Percentiles rank a stretch among this genome's conserved stretches.
These are phyloP conservation scores for Rhinolophus sinicus DNA, from an alignment of 2,113 vertebrate species.

Conservation along the genomic window DNA sequence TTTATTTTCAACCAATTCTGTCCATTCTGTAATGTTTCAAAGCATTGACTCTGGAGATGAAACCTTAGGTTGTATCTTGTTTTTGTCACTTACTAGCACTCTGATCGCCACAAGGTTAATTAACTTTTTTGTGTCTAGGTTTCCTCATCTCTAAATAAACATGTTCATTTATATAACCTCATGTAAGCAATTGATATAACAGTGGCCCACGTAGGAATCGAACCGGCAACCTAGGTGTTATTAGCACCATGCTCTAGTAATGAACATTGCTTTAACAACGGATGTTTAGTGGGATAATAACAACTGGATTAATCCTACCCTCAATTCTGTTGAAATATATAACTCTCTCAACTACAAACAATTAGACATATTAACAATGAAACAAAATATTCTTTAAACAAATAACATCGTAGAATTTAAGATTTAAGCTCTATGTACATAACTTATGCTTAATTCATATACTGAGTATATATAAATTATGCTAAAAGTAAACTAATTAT, in stretches of 20 bases:
- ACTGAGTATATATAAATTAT: background rate
- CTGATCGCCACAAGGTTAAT: background rate
- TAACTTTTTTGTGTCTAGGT: background rate
- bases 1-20: background rate
- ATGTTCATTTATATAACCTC: background rate
- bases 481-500: background rate
- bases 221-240: too few species aligned
- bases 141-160: constrained; percentile 23
- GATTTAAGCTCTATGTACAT: background rate
- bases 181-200: background rate
- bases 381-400: background rate
- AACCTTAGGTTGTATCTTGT: background rate
- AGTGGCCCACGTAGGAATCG: too few species aligned
- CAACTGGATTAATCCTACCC: background rate
- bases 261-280: background rate
- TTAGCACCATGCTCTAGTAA: background rate
- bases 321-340: background rate
- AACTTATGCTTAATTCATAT: background rate
- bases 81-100: background rate
- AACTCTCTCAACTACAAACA: background rate
- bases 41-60: background rate
- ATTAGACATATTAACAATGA: background rate
- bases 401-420: background rate
- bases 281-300: background rate
- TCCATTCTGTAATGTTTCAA: background rate